Evolutionary conservation across 2,888 invertebrate species (phyloP).

Genomic region (Eupithecia exiguata): DNA sequence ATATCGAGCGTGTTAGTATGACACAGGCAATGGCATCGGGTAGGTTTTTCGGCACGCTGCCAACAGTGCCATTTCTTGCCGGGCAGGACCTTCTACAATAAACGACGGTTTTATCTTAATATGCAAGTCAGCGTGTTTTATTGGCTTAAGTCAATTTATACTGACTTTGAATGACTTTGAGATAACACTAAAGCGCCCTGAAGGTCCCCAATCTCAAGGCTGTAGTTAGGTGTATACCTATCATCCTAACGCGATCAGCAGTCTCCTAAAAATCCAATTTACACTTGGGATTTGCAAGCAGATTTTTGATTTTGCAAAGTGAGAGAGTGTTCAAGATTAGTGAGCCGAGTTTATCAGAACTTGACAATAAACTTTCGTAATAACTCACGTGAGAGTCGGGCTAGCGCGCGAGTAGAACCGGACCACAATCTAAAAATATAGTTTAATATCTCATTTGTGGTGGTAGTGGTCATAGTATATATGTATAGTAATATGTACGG

Average conservation of each 20-base stretch:
- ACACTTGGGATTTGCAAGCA: not conserved
- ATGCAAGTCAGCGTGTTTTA: constrained; percentile 33
- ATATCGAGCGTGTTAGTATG: constrained; percentile 55
- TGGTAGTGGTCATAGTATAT: no score
- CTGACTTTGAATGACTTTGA: constrained; percentile 25
- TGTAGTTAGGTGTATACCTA: not conserved
- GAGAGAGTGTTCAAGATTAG: not conserved
- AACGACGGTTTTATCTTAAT: constrained; percentile 35
- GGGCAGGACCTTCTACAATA: constrained; percentile 35
- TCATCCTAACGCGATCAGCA: not conserved
- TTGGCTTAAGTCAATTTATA: constrained; percentile 6
- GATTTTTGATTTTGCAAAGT: not conserved
- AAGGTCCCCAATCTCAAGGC: not conserved
- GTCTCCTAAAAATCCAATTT: not conserved
- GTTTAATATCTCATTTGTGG: not conserved
- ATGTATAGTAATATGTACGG: not conserved
- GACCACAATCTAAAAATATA: not conserved
- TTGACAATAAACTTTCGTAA: not conserved
- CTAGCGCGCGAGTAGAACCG: not conserved
- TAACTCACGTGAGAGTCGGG: not conserved
- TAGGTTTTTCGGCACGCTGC: constrained; percentile 59
- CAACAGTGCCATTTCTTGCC: constrained; percentile 54
- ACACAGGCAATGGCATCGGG: constrained; percentile 52
- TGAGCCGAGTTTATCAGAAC: not conserved
- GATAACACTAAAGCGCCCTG: constrained; percentile 12